Conservation (phyloP, 2,797 vertebrate genomes). For the Epinephelus malabaricus region DNA sequence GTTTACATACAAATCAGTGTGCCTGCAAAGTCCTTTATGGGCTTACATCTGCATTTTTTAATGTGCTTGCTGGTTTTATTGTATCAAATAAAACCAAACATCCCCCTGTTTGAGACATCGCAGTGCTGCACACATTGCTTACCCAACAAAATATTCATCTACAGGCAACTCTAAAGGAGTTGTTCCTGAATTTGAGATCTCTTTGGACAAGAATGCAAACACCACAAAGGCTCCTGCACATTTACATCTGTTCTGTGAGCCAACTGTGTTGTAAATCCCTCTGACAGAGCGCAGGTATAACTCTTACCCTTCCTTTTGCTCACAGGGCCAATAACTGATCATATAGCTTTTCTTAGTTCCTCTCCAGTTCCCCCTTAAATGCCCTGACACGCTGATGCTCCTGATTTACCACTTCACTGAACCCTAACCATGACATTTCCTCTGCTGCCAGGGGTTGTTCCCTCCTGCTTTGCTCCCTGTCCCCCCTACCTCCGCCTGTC, state of each 20-base stretch:
- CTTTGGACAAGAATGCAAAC: constrained; percentile 46
- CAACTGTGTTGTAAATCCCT: constrained; percentile 53
- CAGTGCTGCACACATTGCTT: constrained; percentile 53
- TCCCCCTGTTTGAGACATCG: constrained; percentile 20
- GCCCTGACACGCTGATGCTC: constrained; percentile 82
- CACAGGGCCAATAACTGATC: constrained; percentile 73
- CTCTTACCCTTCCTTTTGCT: constrained; percentile 46
- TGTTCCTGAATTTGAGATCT: constrained; percentile 38
- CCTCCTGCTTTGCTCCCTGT: constrained; percentile 63
- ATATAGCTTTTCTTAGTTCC: constrained; percentile 80
- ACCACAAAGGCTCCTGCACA: constrained; percentile 25
- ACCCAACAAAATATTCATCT: constrained; percentile 56
- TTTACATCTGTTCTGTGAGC: constrained; percentile 50
- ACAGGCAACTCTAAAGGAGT: constrained; percentile 46
- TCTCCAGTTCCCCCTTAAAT: constrained; percentile 81
- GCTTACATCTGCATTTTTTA: constrained; percentile 60
- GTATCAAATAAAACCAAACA: constrained; percentile 59
- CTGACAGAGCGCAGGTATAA: constrained; percentile 61
- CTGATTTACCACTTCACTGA: constrained; percentile 86
- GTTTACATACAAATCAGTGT: constrained; percentile 40
- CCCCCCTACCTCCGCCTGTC: constrained; percentile 52
- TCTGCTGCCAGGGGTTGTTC: constrained; percentile 79
- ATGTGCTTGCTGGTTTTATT: constrained; percentile 58
- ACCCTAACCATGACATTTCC: constrained; percentile 85
- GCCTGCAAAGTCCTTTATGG: constrained; percentile 22